Conservation (phyloP, 2,888 invertebrate species). For the Diplolepis rosae region DNA sequence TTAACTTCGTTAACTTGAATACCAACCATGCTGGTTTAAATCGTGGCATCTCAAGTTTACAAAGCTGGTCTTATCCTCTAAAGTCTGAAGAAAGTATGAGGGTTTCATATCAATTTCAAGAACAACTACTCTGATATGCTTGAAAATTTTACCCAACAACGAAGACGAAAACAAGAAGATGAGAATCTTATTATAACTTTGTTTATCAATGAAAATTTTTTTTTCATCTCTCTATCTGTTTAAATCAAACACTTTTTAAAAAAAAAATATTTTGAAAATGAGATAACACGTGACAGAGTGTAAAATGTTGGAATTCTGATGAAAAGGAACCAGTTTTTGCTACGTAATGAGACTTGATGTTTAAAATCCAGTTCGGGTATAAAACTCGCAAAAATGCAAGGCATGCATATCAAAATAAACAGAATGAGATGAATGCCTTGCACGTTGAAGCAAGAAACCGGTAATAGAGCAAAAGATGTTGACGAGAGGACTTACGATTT, state of each 20-base stretch:
- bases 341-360: too few relatives aligned
- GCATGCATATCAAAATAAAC: background rate
- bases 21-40: background rate
- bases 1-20: slow-evolving; percentile 7
- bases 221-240: too few relatives aligned
- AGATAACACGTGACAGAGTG: too few relatives aligned
- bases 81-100: background rate
- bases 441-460: slow-evolving; percentile 11
- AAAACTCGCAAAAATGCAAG: background rate
- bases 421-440: background rate
- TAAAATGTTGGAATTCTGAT: too few relatives aligned
- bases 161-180: too few relatives aligned
- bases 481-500: slow-evolving; percentile 33
- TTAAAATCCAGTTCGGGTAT: background rate
- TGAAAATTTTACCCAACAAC: too few relatives aligned
- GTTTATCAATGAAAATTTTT: too few relatives aligned
- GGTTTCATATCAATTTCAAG: background rate
- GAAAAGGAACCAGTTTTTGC: too few relatives aligned
- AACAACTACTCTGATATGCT: too few relatives aligned
- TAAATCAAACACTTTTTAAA: too few relatives aligned
- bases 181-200: too few relatives aligned
- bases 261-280: too few relatives aligned
- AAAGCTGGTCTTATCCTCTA: background rate
- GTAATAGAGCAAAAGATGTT: slow-evolving; percentile 32
- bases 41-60: background rate